phyloP scores from a whole-genome alignment of 2,888 invertebrate species.

The Xestia rhomboidea region DNA sequence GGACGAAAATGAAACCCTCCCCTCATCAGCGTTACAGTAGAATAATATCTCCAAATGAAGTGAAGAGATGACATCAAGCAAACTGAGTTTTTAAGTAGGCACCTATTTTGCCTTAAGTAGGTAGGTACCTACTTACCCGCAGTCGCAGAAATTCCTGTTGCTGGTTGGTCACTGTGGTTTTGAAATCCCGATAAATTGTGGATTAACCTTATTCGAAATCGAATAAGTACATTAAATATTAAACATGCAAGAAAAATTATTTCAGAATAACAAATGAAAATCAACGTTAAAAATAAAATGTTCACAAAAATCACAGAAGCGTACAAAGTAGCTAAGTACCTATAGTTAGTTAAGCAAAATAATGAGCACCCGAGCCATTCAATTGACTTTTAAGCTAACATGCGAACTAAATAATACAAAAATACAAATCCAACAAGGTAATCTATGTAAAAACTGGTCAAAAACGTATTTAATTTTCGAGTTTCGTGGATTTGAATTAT shows the following conservation, averaged over 20 bases:
- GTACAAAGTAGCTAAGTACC: background rate
- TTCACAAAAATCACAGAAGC: background rate
- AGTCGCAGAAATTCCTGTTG: background rate
- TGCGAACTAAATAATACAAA: background rate
- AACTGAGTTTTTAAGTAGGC: background rate
- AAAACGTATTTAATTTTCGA: background rate
- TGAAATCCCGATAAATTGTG: background rate
- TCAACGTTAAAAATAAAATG: accelerated
- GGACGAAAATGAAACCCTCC: background rate
- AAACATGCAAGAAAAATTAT: background rate
- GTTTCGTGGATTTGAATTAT: constrained; percentile 19
- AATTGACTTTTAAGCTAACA: background rate
- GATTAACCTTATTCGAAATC: background rate
- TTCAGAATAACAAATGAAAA: background rate
- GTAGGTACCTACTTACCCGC: background rate
- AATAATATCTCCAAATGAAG: background rate
- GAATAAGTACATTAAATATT: too few relatives aligned
- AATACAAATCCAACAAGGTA: background rate
- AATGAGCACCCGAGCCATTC: background rate
- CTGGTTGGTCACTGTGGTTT: background rate
- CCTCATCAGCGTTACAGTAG: too few relatives aligned
- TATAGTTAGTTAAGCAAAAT: background rate
- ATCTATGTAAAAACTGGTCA: background rate
- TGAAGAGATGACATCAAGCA: background rate
- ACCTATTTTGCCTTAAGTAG: background rate